A percentile compares a stretch with the other conserved stretches of the same genome.
Evolutionary conservation across 2,888 invertebrate species (phyloP).

Genomic region (Corbicula japonica): DNA sequence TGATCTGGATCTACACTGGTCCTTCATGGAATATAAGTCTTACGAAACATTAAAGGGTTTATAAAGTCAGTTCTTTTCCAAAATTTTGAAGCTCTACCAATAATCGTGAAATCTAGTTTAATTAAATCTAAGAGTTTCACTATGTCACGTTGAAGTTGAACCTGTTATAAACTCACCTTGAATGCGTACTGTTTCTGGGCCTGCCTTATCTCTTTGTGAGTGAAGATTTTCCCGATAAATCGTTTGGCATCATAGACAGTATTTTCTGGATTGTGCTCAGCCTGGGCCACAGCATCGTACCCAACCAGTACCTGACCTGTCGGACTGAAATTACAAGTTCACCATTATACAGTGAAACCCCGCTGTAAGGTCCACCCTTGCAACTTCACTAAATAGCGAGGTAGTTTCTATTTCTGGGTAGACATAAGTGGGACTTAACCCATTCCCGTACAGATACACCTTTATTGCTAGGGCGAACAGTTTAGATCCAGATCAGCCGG

Average conservation of each 20-base stretch:
- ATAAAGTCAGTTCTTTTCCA: neutral
- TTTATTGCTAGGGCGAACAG: no score
- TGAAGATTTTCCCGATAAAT: conserved; percentile 87
- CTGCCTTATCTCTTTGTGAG: conserved; percentile 78
- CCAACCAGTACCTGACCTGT: conserved; percentile 85
- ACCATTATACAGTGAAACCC: neutral
- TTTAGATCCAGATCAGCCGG: no score
- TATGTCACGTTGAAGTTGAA: no score
- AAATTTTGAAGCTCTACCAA: neutral
- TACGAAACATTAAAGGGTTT: neutral
- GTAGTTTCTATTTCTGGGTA: neutral
- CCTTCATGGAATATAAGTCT: no score
- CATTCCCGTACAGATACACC: no score
- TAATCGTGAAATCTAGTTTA: neutral
- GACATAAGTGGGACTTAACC: neutral
- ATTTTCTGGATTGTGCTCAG: conserved; percentile 87
- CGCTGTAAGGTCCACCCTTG: no score
- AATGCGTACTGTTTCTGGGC: conserved; percentile 85
- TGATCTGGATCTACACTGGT: no score
- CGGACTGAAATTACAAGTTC: conserved; percentile 61
- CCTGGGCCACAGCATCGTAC: conserved; percentile 87
- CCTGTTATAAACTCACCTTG: conserved; percentile 83
- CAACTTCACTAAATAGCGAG: neutral
- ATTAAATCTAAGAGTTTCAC: neutral
- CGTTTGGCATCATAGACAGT: conserved; percentile 88